These are phyloP conservation scores for Halocynthia roretzi DNA, from an alignment of 23 tunicate genomes.

Conservation along the genomic window DNA sequence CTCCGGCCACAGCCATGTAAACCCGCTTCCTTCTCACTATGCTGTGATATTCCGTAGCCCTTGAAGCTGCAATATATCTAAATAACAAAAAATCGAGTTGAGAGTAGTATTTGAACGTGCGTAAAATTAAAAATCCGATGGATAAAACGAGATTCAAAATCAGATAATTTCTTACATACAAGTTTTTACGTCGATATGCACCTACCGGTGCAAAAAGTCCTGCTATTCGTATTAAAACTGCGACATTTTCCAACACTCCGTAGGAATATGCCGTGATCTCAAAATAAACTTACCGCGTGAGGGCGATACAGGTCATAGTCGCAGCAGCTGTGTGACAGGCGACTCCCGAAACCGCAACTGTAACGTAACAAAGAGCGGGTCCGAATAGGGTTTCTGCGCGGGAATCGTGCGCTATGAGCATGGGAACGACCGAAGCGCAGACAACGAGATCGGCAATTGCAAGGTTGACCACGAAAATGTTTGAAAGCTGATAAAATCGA, in stretches of 20 bases:
- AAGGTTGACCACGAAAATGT: constrained; percentile 28
- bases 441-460: constrained; percentile 37
- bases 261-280: background rate
- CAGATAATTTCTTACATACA: too few species aligned
- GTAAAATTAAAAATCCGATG: too few species aligned
- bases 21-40: constrained; percentile 15
- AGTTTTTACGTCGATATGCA: too few species aligned
- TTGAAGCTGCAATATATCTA: constrained; percentile 35
- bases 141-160: too few species aligned
- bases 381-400: constrained; percentile 20
- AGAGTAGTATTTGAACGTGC: too few species aligned
- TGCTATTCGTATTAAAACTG: too few species aligned
- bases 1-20: background rate
- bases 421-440: constrained; percentile 30
- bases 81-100: background rate
- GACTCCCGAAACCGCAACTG: constrained; percentile 30
- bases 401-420: constrained; percentile 15
- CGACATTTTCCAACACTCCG: background rate
- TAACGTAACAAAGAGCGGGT: constrained; percentile 20
- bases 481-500: constrained; percentile 22
- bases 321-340: constrained; percentile 46
- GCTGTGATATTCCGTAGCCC: constrained; percentile 15
- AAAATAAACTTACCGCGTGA: constrained; percentile 22
- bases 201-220: too few species aligned
- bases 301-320: constrained; percentile 39